Evolutionary conservation across 1,140 invertebrate species (phyloP), one percentile per base, ranked within the genome.

Genomic region (Cydia pomonella): DNA sequence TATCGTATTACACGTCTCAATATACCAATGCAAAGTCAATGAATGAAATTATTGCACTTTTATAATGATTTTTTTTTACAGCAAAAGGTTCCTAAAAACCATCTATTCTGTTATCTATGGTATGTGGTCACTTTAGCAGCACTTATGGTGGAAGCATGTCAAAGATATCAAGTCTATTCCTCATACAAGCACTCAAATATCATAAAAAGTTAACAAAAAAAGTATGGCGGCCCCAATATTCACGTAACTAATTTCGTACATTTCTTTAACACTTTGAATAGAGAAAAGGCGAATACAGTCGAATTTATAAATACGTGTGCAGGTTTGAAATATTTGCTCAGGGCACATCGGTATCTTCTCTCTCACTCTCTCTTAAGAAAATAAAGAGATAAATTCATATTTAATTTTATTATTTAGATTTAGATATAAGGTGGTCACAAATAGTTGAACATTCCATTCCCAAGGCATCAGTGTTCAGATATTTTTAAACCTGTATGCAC

Each of bases 61-160:
- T 29, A 3, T 5, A 29, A 5, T 5, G 0, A 3, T 7, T 29
- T 29, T 29, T 5, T 29, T 29, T 2, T 38, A 38, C 33, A 38
- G 33, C 1, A 10, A 38, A 38, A 10, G 0, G 0, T 38, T 1
- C 12, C 12, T 44, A 12, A 44, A 44, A 59, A 59, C n/a, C 6
- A 66, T 29, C 72, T 47, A 23, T 16, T n/a, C 72, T 47, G 25
- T 27, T 73, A 69, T 73, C 23, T 25, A 72, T 72, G 44, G 27
- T 50, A 50, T 47, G 41, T 27, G 72, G 72, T 73, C 16, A 18
- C 72, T 50, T 41, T 71, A 71, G 21, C 66, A 47, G 21, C 23
- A 50, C 47, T 50, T 44, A 44, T 44, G n/a, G 47, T 1, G 47
- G 47, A 50, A 50, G 47, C 47, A 50, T 50, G 47, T 50, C 16